Evolutionary conservation across 30 jellyfish, hydroid and myxozoan species (phyloP).

Genomic region (Aurelia aurita): DNA sequence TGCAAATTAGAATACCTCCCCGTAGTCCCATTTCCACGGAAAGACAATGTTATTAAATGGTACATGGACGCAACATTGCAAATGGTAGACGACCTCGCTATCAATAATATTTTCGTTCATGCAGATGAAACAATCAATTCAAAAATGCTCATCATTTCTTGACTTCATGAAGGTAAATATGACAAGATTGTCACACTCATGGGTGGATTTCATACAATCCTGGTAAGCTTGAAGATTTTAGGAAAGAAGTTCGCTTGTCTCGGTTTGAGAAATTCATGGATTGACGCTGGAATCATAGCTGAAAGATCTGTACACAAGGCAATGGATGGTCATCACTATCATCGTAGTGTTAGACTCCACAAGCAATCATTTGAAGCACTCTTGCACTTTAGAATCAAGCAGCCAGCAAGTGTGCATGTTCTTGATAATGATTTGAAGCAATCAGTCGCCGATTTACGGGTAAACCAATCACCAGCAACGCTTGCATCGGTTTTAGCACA

Average conservation of each 20-base stretch:
- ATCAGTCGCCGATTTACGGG: constrained; percentile 28
- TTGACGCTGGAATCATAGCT: constrained; percentile 37
- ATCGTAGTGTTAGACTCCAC: constrained; percentile 40
- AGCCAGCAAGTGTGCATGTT: constrained; percentile 36
- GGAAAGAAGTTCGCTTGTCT: constrained; percentile 49
- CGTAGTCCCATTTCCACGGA: constrained; percentile 47
- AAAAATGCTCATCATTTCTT: constrained; percentile 33
- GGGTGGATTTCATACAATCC: constrained; percentile 50
- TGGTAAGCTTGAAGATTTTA: constrained; percentile 26
- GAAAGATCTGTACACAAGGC: constrained; percentile 31
- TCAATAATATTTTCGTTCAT: constrained; percentile 53
- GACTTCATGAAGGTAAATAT: constrained; percentile 31
- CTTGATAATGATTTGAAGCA: constrained; percentile 16
- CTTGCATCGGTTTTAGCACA: constrained; percentile 6
- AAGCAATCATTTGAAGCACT: constrained; percentile 39
- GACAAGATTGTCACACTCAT: constrained; percentile 30
- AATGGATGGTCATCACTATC: constrained; percentile 47
- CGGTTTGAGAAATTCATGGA: constrained; percentile 40
- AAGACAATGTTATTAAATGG: constrained; percentile 7
- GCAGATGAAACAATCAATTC: constrained; percentile 65
- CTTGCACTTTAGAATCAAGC: constrained; percentile 34
- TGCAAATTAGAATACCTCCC: constrained; percentile 58
- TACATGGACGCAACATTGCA: constrained; percentile 36
- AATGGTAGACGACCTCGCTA: constrained; percentile 22
- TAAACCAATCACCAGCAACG: not conserved